These are phyloP conservation scores for Eulemur mongoz DNA, from an alignment of 2,797 vertebrate genomes.

Conservation along the genomic window DNA sequence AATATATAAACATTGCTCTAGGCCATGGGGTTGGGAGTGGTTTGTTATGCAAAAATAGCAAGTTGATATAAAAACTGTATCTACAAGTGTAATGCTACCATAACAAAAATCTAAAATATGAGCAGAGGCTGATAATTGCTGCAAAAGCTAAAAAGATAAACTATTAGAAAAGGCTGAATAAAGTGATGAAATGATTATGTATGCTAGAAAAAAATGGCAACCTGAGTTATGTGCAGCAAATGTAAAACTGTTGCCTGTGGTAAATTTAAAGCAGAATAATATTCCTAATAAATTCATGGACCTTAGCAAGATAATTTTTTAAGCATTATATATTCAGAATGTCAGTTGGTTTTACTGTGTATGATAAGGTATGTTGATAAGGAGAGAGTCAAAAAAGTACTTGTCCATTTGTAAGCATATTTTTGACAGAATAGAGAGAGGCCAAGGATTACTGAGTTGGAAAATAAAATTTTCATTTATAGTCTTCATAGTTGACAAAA, in stretches of 20 bases:
- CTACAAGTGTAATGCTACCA: neutral
- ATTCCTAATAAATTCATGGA: neutral
- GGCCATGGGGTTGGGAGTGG: no score
- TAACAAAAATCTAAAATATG: neutral
- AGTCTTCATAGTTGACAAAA: neutral
- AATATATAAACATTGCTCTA: neutral
- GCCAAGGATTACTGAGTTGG: neutral
- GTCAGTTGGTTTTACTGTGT: neutral
- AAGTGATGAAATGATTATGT: neutral
- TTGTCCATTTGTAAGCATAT: neutral
- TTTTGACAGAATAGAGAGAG: neutral
- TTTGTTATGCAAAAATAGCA: neutral
- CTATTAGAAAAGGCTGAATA: neutral
- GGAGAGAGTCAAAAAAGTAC: neutral
- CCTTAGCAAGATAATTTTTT: neutral
- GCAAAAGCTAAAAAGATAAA: neutral
- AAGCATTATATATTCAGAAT: neutral
- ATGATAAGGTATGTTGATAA: neutral
- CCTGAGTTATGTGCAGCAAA: neutral
- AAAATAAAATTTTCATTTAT: neutral
- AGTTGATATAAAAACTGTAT: neutral
- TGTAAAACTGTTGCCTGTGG: neutral
- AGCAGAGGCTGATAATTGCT: neutral
- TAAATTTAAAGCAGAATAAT: neutral
- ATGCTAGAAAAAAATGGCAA: neutral